Conservation (phyloP, 2,888 invertebrate genomes). For the Syrista parreyssii region DNA sequence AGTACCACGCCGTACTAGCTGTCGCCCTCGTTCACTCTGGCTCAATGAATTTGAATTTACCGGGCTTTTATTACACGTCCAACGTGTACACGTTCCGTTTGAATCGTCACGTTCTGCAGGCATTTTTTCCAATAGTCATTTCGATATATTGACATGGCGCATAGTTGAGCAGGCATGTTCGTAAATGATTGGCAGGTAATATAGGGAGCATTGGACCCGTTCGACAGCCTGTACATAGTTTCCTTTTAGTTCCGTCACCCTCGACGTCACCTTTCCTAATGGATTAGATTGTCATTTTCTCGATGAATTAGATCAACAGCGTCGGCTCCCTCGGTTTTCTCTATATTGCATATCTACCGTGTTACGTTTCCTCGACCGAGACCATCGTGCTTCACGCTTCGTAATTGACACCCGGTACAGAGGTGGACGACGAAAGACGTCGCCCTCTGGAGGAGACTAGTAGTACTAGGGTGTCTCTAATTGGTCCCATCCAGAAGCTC, state of each 20-base stretch:
- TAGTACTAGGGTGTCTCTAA: conserved; percentile 49
- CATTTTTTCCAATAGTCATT: background rate
- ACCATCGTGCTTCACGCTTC: conserved; percentile 3
- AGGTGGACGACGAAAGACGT: conserved; percentile 29
- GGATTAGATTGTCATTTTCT: background rate
- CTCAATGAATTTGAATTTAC: background rate
- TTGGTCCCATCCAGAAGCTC: conserved; percentile 51
- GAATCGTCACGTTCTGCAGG: background rate
- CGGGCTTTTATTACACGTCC: background rate
- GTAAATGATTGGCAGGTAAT: background rate
- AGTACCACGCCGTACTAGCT: background rate
- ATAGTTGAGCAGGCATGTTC: background rate
- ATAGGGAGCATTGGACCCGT: background rate
- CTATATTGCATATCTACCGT: too few relatives aligned
- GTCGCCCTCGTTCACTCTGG: background rate
- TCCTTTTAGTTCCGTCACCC: background rate
- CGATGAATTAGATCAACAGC: background rate
- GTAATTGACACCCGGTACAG: conserved; percentile 19
- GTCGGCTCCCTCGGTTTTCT: background rate
- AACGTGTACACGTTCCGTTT: background rate
- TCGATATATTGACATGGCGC: background rate
- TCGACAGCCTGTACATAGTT: background rate
- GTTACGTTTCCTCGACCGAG: too few relatives aligned
- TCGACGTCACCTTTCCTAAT: background rate
- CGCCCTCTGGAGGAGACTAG: conserved; percentile 8